Conservation (phyloP, 2,888 invertebrate genomes). For the Stratiomys singularior region DNA sequence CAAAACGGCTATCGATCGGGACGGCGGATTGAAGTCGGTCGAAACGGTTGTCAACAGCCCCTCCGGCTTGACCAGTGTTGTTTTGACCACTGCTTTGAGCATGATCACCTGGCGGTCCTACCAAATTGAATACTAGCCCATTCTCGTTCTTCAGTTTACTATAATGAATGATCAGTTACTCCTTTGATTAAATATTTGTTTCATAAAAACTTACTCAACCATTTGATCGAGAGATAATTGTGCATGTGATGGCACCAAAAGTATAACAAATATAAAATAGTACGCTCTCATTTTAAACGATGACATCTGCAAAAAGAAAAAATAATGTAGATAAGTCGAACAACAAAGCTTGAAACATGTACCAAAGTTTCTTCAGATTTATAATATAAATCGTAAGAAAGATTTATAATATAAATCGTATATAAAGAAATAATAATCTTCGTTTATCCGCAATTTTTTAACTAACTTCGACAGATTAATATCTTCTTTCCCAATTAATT, state of each 20-base stretch:
- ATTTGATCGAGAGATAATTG: slow-evolving; percentile 34
- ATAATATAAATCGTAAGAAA: no score
- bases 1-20: not conserved
- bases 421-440: no score
- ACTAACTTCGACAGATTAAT: no score
- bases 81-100: not conserved
- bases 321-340: no score
- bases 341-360: no score
- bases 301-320: no score
- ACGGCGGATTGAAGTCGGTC: not conserved
- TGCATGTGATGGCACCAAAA: not conserved
- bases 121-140: slow-evolving; percentile 40
- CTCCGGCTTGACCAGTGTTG: not conserved
- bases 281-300: no score
- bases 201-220: slow-evolving; percentile 26
- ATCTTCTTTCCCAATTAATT: no score
- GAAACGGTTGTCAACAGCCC: not conserved
- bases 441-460: no score
- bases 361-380: no score
- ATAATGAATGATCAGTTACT: not conserved
- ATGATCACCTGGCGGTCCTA: not conserved
- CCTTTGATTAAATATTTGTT: not conserved
- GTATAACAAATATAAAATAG: no score
- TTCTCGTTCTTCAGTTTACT: slow-evolving; percentile 42
- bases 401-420: no score